phyloP scores from a whole-genome alignment of 2,888 invertebrate species.

The Ichneumon xanthorius region DNA sequence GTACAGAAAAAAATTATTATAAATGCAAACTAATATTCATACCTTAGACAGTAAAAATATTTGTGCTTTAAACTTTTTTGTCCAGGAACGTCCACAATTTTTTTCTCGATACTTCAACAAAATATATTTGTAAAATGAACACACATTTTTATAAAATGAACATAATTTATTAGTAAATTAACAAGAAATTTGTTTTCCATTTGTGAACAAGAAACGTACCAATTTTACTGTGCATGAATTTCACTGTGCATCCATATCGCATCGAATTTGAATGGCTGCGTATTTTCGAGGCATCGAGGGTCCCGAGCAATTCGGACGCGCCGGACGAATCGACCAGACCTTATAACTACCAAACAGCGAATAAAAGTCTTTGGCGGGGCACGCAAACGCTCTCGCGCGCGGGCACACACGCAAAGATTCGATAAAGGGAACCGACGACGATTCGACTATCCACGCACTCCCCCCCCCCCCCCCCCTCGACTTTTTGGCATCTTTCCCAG shows the following conservation, averaged over 20 bases:
- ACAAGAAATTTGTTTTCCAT: no score
- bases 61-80: no score
- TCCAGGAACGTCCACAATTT: no score
- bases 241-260: no score
- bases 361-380: constrained; percentile 47
- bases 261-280: not conserved
- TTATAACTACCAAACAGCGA: constrained; percentile 46
- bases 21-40: not conserved
- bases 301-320: not conserved
- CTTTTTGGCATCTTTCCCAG: constrained; percentile 59
- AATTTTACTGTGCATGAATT: no score
- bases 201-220: no score
- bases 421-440: constrained; percentile 40
- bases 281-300: not conserved
- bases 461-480: constrained; percentile 5
- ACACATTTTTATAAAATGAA: no score
- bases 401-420: constrained; percentile 26
- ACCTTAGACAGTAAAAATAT: not conserved
- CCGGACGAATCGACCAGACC: constrained; percentile 34
- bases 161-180: no score
- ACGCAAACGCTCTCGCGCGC: constrained; percentile 4
- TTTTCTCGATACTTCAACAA: no score
- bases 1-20: not conserved
- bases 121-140: no score
- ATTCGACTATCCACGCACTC: constrained; percentile 52